Evolutionary conservation across 1,140 invertebrate genomes (phyloP), one percentile per base, ranked within the genome.

Genomic region (Elysia chlorotica): DNA sequence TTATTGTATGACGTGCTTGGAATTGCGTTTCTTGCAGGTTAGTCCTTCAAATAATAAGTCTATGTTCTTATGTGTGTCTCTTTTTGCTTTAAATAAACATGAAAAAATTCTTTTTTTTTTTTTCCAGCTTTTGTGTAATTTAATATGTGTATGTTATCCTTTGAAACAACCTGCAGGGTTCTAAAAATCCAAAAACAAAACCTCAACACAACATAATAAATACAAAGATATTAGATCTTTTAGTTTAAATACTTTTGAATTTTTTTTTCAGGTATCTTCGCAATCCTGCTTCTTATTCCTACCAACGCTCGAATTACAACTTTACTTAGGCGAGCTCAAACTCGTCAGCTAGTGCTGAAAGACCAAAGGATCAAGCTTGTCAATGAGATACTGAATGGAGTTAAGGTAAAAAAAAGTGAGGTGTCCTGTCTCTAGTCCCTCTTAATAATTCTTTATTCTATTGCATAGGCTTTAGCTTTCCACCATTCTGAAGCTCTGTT

Each of bases 1-100:
- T 95, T 98, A 87, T 86, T 98, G 1, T 98, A 95, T 94, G 89
- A 91, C 23, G 92, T 92, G 74, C 85, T 91, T 28, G 89, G 83
- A 88, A 81, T 6, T 25, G 78, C 83, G n/a, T 81, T 83, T 48
- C 63, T 89, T 1, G 86, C 85, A 59, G 87, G 88, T 31, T 61
- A 88, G 4, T 71, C n/a, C n/a, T n/a, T n/a, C n/a, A n/a, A n/a
- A n/a, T n/a, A n/a, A n/a, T n/a, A n/a, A n/a, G n/a, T n/a, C n/a
- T n/a, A n/a, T n/a, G n/a, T n/a, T n/a, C n/a, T n/a, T n/a, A n/a
- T n/a, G n/a, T n/a, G n/a, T n/a, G n/a, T n/a, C n/a, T n/a, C n/a
- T n/a, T n/a, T n/a, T n/a, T n/a, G n/a, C n/a, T n/a, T n/a, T n/a
- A n/a, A n/a, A n/a, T n/a, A n/a, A n/a, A n/a, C n/a, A n/a, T n/a